A percentile compares a stretch with the other conserved stretches of the same genome.
phyloP scores from a whole-genome alignment of 1,140 invertebrate genomes.

The Drosophila pruinosa region DNA sequence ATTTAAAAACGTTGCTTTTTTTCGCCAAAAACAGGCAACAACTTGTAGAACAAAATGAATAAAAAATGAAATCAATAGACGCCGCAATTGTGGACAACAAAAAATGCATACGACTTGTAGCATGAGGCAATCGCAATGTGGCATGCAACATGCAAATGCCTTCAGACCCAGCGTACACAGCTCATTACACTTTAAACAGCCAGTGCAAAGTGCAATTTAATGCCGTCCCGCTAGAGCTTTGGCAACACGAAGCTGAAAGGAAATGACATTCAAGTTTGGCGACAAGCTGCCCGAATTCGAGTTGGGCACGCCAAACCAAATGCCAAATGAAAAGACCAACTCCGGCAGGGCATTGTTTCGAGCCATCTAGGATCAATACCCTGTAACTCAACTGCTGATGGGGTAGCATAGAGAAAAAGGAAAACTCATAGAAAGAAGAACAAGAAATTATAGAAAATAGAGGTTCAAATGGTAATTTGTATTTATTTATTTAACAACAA shows the following conservation, averaged over 20 bases:
- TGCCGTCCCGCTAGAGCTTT: slow-evolving; percentile 23
- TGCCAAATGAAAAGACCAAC: slow-evolving; percentile 17
- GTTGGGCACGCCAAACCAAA: background rate
- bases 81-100: background rate
- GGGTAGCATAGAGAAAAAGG: background rate
- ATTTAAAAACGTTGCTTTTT: background rate
- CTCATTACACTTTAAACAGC: slow-evolving; percentile 37
- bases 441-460: too few relatives aligned
- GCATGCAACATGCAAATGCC: slow-evolving; percentile 59
- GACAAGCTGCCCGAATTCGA: slow-evolving; percentile 19
- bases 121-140: too few relatives aligned
- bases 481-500: too few relatives aligned
- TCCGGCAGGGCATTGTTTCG: background rate
- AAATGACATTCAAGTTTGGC: slow-evolving; percentile 25
- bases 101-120: slow-evolving; percentile 3
- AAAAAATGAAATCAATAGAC: background rate
- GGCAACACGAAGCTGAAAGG: slow-evolving; percentile 19
- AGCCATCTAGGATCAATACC: background rate
- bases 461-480: too few relatives aligned
- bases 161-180: background rate
- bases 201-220: slow-evolving; percentile 45
- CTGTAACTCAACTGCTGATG: background rate
- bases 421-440: background rate
- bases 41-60: slow-evolving; percentile 8
- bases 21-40: slow-evolving; percentile 14